A percentile compares a stretch with the other conserved stretches of the same genome.
Conservation (phyloP, 1,140 invertebrate species). For the Brachionus rubens region DNA sequence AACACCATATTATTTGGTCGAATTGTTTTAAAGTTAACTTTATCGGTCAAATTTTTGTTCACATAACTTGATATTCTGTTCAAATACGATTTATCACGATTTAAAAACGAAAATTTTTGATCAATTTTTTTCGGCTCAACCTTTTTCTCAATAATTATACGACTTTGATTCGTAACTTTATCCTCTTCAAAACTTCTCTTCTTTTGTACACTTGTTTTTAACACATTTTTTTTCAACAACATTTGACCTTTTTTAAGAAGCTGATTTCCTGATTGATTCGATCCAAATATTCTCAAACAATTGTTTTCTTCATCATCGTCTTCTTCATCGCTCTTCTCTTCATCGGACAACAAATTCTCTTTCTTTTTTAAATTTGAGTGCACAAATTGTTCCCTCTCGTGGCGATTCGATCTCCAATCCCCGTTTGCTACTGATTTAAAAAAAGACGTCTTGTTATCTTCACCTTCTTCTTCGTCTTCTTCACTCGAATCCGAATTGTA, state of each 20-base stretch:
- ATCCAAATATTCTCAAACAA: conserved; percentile 21
- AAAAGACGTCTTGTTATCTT: background rate
- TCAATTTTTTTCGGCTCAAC: background rate
- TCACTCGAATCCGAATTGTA: background rate
- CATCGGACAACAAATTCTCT: background rate
- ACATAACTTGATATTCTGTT: conserved; percentile 38
- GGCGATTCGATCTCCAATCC: conserved; percentile 32
- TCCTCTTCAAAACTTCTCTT: conserved; percentile 6
- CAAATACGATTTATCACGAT: conserved; percentile 13
- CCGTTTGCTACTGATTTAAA: conserved; percentile 32
- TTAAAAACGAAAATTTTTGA: conserved; percentile 38
- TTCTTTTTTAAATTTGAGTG: conserved; percentile 29
- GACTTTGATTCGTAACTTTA: conserved; percentile 9
- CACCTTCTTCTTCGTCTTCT: conserved; percentile 19
- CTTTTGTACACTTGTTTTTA: background rate
- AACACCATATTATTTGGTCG: conserved; percentile 21
- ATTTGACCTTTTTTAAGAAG: conserved; percentile 36
- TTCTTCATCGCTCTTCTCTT: background rate
- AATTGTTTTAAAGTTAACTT: conserved; percentile 22
- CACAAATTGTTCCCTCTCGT: conserved; percentile 43
- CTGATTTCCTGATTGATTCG: conserved; percentile 17
- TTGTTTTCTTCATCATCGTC: background rate
- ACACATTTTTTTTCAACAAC: background rate
- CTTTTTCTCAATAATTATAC: background rate
- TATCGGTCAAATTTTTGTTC: conserved; percentile 24